phyloP scores from a whole-genome alignment of 2,888 invertebrate genomes.

The Chrysopilus asiliformis region DNA sequence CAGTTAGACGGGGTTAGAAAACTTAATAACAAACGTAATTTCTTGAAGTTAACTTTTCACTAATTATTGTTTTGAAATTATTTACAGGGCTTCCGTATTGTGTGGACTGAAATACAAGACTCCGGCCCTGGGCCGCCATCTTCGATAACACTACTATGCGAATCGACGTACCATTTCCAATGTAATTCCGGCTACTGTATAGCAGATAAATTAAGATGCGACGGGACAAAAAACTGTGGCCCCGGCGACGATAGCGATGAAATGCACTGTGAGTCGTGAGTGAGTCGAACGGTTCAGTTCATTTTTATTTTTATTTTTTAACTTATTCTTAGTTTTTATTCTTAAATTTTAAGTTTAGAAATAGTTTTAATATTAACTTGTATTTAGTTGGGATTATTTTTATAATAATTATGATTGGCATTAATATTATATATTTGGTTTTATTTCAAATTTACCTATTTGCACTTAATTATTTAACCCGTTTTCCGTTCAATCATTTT shows the following conservation, averaged over 20 bases:
- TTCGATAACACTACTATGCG: constrained; percentile 32
- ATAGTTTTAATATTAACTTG: constrained; percentile 16
- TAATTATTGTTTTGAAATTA: constrained; percentile 6
- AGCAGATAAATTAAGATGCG: constrained; percentile 60
- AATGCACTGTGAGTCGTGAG: constrained; percentile 41
- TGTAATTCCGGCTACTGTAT: constrained; percentile 71
- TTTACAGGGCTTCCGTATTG: constrained; percentile 69
- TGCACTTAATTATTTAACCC: neutral
- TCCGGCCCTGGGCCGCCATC: constrained; percentile 40
- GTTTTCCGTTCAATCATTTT: constrained; percentile 4
- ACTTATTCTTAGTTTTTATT: constrained; percentile 9
- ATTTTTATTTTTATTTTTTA: constrained; percentile 24
- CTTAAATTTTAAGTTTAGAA: constrained; percentile 14
- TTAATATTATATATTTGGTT: constrained; percentile 5
- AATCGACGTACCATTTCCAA: constrained; percentile 53
- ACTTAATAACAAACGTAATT: no score
- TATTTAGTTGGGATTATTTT: no score
- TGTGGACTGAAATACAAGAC: constrained; percentile 85
- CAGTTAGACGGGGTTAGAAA: no score
- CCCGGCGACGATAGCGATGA: constrained; percentile 38
- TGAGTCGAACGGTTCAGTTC: constrained; percentile 41
- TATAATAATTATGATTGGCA: constrained; percentile 4
- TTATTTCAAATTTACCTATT: constrained; percentile 2
- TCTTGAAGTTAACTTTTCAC: neutral
- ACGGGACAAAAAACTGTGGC: constrained; percentile 66